These are phyloP conservation scores for Melanostigma gelatinosum DNA, from an alignment of 2,113 vertebrate species.

Conservation along the genomic window DNA sequence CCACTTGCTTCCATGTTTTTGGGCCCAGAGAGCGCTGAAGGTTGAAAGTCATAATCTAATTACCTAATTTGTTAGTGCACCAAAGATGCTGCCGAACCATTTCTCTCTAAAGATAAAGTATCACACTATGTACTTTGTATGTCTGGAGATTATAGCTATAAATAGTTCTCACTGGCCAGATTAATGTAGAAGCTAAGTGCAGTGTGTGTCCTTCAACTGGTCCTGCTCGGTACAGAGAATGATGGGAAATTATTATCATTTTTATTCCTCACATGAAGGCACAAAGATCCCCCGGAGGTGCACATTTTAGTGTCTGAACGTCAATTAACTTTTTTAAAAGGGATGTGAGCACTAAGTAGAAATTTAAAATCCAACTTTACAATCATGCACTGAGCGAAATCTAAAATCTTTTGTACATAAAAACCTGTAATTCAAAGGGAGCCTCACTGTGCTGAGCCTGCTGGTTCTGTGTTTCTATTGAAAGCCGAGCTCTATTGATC, in stretches of 20 bases:
- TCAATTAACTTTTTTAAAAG: neutral
- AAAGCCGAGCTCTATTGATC: conserved; percentile 62
- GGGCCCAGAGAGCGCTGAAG: neutral
- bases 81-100: neutral
- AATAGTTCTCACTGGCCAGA: neutral
- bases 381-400: neutral
- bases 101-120: neutral
- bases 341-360: neutral
- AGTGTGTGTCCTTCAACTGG: conserved; percentile 6
- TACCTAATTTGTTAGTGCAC: neutral
- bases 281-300: neutral
- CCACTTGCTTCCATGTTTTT: neutral
- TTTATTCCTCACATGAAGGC: neutral
- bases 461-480: conserved; percentile 36
- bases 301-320: neutral
- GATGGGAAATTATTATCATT: neutral
- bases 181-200: neutral
- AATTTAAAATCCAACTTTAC: neutral
- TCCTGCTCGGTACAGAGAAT: neutral
- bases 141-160: neutral
- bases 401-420: conserved; percentile 9
- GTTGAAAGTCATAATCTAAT: neutral
- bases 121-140: neutral
- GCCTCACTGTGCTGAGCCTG: conserved; percentile 22
- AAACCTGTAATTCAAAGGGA: conserved; percentile 15